Percentiles rank a stretch among this genome's conserved stretches.
These are phyloP conservation scores for Ischnura elegans DNA, from an alignment of 2,888 invertebrate genomes.

Conservation along the genomic window DNA sequence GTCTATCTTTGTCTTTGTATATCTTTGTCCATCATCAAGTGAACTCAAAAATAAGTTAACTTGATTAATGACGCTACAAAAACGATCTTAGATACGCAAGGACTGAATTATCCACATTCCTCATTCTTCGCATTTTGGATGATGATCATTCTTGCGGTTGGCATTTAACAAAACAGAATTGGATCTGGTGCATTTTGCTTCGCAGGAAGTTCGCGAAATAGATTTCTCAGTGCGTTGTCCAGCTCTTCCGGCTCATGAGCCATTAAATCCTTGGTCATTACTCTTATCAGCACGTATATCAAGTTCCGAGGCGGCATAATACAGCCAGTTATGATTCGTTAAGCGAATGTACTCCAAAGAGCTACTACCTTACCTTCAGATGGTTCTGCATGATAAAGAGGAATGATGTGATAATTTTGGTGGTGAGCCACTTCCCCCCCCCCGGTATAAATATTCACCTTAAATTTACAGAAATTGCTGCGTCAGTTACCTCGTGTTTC, in stretches of 20 bases:
- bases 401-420: neutral
- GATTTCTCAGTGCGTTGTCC: neutral
- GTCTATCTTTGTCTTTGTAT: no score
- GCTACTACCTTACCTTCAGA: neutral
- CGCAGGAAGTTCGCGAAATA: neutral
- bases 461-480: neutral
- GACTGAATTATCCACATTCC: no score
- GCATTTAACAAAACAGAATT: no score
- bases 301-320: neutral
- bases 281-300: neutral
- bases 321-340: neutral
- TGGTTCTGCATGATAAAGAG: neutral
- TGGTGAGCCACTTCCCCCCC: no score
- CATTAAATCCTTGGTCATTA: neutral
- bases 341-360: neutral
- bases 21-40: no score
- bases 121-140: no score
- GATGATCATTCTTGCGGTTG: no score
- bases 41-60: no score
- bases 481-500: neutral
- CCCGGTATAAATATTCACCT: neutral
- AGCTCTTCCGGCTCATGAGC: neutral
- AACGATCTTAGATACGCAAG: no score
- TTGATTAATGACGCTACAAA: no score
- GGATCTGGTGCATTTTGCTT: no score